Base-by-base conservation (phyloP, 2,113 vertebrate genomes). In the Pachycephala philippinensis region DNA sequence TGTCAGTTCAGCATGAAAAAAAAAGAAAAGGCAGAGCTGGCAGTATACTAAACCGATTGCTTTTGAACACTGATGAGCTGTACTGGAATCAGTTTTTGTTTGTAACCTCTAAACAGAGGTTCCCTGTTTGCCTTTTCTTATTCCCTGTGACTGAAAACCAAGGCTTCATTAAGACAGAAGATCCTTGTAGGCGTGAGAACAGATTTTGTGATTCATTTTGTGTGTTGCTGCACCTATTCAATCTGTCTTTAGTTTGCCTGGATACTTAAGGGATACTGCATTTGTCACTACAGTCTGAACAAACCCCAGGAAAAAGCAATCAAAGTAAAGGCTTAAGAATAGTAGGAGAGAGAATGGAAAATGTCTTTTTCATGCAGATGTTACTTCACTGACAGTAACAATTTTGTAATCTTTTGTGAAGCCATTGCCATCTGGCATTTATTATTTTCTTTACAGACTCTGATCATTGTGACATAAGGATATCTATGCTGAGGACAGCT, bases 1-100 rank as follows among this genome's bases (percentile, higher is more conserved):
- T 93, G 76, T 95, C 86, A 90, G 72, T 95, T 93, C 96, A 96
- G 76, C 93, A 49, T 84, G 91, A 92, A 93, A 87, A 35, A 60
- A 90, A 83, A 91, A 71, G 60, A 80, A 86, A 86, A 95, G 71
- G 39, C 60, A 95, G 72, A 90, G 44, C 64, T 92, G 86, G 47
- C 64, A 44, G 44, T 81, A 50, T 52, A 78, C 42, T 86, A 42
- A 92, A 81, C 66, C 87, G 76, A 75, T 86, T 81, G 60, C 91
- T 93, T 93, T 75, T 92, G 84, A 90, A 66, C 86, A 77, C 64
- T 71, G 72, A 70, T 93, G 76, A 91, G 60, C 91, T 90, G 68
- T 84, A 64, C 89, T 75, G 60, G 69, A 89, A 78, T 92, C 33
- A 70, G 44, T 80, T 92, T 89, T 91, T 91, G 54, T 81, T 95